These are phyloP conservation scores for Poeciliopsis turrubarensis DNA, from an alignment of 2,113 vertebrate species.

Conservation along the genomic window DNA sequence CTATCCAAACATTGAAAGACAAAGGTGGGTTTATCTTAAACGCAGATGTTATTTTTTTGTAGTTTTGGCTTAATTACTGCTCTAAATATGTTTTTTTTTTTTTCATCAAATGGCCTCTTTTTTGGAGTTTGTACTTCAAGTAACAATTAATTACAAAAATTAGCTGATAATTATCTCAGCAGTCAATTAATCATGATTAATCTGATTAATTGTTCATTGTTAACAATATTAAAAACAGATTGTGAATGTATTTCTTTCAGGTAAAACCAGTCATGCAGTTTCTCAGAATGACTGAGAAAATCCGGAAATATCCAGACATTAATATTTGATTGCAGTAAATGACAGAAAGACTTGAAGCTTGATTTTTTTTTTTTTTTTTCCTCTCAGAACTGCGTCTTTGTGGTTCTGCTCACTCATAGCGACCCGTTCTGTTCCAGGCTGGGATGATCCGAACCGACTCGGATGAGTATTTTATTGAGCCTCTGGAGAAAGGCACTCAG, in stretches of 20 bases:
- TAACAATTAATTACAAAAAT: too few relatives aligned
- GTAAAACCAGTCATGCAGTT: background rate
- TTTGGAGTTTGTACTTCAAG: too few relatives aligned
- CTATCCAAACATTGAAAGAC: too few relatives aligned
- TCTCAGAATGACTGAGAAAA: background rate
- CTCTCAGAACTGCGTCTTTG: background rate
- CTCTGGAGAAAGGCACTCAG: slow-evolving; percentile 91
- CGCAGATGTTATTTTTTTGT: too few relatives aligned
- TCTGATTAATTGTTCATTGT: rapidly evolving
- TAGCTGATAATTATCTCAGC: too few relatives aligned
- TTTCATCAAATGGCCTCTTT: too few relatives aligned
- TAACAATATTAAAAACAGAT: background rate
- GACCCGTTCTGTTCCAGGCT: slow-evolving; percentile 78
- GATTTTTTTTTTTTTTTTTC: background rate
- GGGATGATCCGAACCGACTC: slow-evolving; percentile 94
- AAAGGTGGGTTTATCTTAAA: too few relatives aligned
- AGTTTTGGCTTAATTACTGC: too few relatives aligned
- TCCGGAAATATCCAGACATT: background rate
- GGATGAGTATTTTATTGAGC: slow-evolving; percentile 98
- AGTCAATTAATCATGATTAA: too few relatives aligned
- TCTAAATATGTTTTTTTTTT: too few relatives aligned
- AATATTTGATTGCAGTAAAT: background rate
- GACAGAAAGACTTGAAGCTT: background rate
- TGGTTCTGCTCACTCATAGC: background rate
- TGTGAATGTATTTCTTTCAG: background rate